These are phyloP conservation scores for Cichlasoma orientale DNA, from an alignment of 2,797 vertebrate genomes.

Conservation along the genomic window DNA sequence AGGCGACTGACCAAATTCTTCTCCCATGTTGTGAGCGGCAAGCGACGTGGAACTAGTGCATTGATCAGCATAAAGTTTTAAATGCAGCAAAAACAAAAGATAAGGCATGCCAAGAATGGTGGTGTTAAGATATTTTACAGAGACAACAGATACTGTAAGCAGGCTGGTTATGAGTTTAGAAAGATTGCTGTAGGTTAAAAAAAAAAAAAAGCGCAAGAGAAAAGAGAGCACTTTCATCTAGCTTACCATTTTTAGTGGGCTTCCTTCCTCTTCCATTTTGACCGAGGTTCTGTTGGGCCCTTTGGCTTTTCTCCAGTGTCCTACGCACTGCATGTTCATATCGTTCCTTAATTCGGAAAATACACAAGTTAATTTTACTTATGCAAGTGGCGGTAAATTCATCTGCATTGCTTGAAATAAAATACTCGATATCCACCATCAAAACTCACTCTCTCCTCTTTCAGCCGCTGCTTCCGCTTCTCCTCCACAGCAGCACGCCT, in stretches of 20 bases:
- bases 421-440: background rate
- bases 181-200: background rate
- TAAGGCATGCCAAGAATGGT: constrained; percentile 30
- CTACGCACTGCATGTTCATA: constrained; percentile 89
- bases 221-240: background rate
- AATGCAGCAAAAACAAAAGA: constrained; percentile 52
- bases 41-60: constrained; percentile 71
- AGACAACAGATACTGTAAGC: constrained; percentile 13
- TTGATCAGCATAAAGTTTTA: constrained; percentile 57
- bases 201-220: background rate
- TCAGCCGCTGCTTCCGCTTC: constrained; percentile 88
- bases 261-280: constrained; percentile 86
- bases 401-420: background rate
- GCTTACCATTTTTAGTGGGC: constrained; percentile 81
- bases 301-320: constrained; percentile 92
- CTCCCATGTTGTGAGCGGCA: constrained; percentile 89
- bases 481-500: constrained; percentile 90
- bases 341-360: constrained; percentile 83
- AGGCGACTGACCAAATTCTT: constrained; percentile 93
- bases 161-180: constrained; percentile 22
- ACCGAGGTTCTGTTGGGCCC: constrained; percentile 81
- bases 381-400: background rate
- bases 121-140: constrained; percentile 19
- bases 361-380: constrained; percentile 10
- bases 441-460: constrained; percentile 87